phyloP scores from a whole-genome alignment of 2,888 invertebrate species.

The Falcaria lacertinaria region DNA sequence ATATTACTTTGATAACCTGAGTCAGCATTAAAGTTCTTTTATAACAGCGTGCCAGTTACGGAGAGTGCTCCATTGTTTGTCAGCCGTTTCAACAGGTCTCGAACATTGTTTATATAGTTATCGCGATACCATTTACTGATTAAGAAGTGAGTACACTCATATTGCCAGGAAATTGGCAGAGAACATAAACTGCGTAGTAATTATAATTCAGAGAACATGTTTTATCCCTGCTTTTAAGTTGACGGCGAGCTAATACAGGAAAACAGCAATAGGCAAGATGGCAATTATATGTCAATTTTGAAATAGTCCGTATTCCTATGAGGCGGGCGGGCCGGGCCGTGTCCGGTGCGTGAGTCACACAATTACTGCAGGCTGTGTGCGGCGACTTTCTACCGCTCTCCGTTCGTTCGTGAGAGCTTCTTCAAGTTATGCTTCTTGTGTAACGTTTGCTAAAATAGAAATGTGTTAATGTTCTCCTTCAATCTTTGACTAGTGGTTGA shows the following conservation, averaged over 20 bases:
- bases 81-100: conserved; percentile 22
- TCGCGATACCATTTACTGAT: neutral
- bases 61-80: conserved; percentile 21
- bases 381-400: conserved; percentile 61
- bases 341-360: conserved; percentile 59
- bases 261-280: conserved; percentile 26
- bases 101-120: neutral
- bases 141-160: neutral
- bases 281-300: conserved; percentile 55
- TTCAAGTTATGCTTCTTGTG: conserved; percentile 51
- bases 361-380: conserved; percentile 32
- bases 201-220: neutral
- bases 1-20: conserved; percentile 2
- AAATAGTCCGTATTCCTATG: conserved; percentile 42
- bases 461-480: conserved; percentile 45
- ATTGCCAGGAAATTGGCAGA: too few species aligned
- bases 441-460: conserved; percentile 69
- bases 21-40: conserved; percentile 12
- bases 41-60: conserved; percentile 21
- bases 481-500: conserved; percentile 11
- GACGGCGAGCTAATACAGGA: conserved; percentile 38
- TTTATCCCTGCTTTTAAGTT: conserved; percentile 24
- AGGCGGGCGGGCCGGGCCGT: conserved; percentile 22
- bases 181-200: neutral
- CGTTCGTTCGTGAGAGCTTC: conserved; percentile 49